Evolutionary conservation across 2,888 invertebrate genomes (phyloP), one percentile per base, ranked within the genome.

Genomic region (Polyommatus icarus): DNA sequence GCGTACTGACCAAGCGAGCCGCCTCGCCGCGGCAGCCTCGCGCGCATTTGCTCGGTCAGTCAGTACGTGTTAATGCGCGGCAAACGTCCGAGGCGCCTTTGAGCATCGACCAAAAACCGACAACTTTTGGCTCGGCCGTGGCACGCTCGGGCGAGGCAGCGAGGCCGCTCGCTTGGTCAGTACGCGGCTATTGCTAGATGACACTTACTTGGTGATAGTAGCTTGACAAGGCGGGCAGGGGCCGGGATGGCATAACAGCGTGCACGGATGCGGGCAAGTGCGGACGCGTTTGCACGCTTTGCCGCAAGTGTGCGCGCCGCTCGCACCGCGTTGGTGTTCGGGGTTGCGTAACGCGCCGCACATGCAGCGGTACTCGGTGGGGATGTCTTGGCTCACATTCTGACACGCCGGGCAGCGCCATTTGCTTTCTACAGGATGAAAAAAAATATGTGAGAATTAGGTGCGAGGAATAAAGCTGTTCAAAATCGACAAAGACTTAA

Each of bases 331-430:
- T 87, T 96, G 96, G 89, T 96, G 96, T 79, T 96, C 95, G 0
- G 98, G 98, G 84, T 96, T 95, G 71, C 95, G 95, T 1, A 94
- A 88, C 87, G 97, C 97, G 36, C 98, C 97, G 88, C 99, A 99
- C 92, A 98, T 99, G 87, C 99, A 99, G 20, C 95, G 94, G 89
- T 99, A 99, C 77, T 97, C 96, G 0, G 95, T 94, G 0, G 99
- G 99, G 77, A 97, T 95, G 36, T 95, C 94, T 20, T 95, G 91
- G 78, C 95, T 96, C 2, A 96, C 96, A 88, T 97, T 97, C 90
- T 99, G 99, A 88, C 99, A 99, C 0, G 98, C 98, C 0, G 99
- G 99, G 88, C 99, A 99, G 29, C 99, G 96, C 99, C 99, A 99
- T 79, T 97, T 97, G 77, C 95, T 95, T 81, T 97, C 97, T 94